Conservation (phyloP, 92 coral and sea anemone genomes). For the Heliopora coerulea region DNA sequence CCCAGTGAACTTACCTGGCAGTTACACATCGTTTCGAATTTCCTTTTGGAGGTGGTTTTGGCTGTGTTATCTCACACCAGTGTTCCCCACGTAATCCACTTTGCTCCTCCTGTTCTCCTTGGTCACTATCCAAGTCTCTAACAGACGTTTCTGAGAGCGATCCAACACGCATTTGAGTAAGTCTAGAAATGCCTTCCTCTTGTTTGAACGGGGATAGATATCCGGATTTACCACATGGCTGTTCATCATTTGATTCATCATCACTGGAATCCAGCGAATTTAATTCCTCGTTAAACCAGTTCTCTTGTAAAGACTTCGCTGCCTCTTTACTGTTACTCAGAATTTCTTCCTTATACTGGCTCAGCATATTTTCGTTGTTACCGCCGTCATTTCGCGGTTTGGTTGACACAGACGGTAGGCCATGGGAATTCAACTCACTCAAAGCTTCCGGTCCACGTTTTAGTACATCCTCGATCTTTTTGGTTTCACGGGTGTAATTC, state of each 20-base stretch:
- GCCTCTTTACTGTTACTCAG: neutral
- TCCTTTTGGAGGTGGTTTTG: constrained; percentile 91
- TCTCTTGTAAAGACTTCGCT: constrained; percentile 15
- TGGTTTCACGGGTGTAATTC: too few relatives aligned
- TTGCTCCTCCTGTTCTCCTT: constrained; percentile 20
- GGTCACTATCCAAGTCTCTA: constrained; percentile 2
- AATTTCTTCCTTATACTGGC: constrained; percentile 5
- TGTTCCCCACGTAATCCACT: constrained; percentile 24
- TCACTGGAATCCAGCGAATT: neutral
- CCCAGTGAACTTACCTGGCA: constrained; percentile 61
- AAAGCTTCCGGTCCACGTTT: too few relatives aligned
- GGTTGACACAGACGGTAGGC: too few relatives aligned
- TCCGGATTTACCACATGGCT: neutral
- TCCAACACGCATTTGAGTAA: neutral
- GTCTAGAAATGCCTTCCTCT: neutral
- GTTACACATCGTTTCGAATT: constrained; percentile 72
- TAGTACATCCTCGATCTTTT: too few relatives aligned
- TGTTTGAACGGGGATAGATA: neutral
- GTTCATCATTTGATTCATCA: neutral
- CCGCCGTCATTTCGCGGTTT: neutral
- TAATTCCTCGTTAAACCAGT: constrained; percentile 1
- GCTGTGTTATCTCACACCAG: constrained; percentile 54
- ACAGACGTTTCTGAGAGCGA: constrained; percentile 31
- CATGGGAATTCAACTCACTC: too few relatives aligned
- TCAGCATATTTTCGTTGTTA: constrained; percentile 13